Evolutionary conservation across 2,888 invertebrate genomes (phyloP), one percentile per base, ranked within the genome.

Genomic region (Cecidostiba fungosa): DNA sequence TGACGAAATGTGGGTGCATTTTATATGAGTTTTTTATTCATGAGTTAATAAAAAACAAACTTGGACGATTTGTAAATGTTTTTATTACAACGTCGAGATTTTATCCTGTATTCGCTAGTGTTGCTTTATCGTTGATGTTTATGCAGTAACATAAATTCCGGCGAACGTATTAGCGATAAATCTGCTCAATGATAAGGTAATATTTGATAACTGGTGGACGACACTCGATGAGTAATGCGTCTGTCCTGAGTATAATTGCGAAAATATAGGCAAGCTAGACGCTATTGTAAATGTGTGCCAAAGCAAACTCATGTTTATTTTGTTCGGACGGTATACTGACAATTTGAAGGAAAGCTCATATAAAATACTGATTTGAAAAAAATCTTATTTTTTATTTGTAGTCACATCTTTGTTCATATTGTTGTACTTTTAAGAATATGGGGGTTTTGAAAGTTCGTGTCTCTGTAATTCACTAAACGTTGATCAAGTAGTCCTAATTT

Each of bases 151-250:
- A 73, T 59, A 66, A 32, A 74, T 73, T 29, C 32, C 8, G 29
- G 6, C 5, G 32, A 79, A 74, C 50, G 74, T 74, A 84, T 84
- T 74, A 84, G 74, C 74, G 79, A 84, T 84, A 77, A 81, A 85
- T 81, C 72, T 77, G 50, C 62, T 72, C 50, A 81, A 66, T 77
- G 85, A 80, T 72, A 77, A 77, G 77, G 59, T 85, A 81, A 85
- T 85, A 81, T 85, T 85, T 85, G 72, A 77, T 85, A 85, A 81
- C 85, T 77, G 70, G 47, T 36, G 81, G 62, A 77, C n/a, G 76
- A 82, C 76, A 77, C 69, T 72, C 81, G 70, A 85, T 85, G 81
- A 85, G 70, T 85, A 81, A 85, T 82, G 81, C 36, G 6, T 4
- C 32, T 81, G 47, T 59, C n/a, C n/a, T 47, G 85, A 73, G 77